These are phyloP conservation scores for Xyliphius kryptos DNA, from an alignment of 2,113 vertebrate species.

Conservation along the genomic window DNA sequence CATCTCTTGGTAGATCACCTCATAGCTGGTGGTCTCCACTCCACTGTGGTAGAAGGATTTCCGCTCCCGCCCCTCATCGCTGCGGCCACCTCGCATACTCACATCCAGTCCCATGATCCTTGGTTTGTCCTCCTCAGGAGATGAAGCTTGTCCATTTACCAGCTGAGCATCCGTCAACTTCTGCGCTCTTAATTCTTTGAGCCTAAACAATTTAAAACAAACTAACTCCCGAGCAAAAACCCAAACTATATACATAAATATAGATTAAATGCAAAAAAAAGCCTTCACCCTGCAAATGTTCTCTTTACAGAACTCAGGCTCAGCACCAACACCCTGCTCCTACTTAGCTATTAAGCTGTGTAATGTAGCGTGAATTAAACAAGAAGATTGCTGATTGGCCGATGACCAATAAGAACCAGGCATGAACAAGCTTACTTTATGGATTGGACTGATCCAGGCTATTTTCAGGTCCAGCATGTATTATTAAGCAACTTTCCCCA, in stretches of 20 bases:
- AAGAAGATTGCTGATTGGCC: too few relatives aligned
- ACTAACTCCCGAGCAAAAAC: too few relatives aligned
- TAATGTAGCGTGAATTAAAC: too few relatives aligned
- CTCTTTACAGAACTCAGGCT: too few relatives aligned
- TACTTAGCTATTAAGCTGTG: too few relatives aligned
- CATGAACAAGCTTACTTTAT: constrained; percentile 6
- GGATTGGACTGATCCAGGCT: constrained; percentile 20
- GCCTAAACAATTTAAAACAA: constrained; percentile 60
- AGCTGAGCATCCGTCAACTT: constrained; percentile 60
- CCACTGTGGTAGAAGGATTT: constrained; percentile 57
- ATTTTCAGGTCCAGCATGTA: too few relatives aligned
- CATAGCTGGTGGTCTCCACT: constrained; percentile 39
- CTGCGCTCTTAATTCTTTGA: constrained; percentile 67
- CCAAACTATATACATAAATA: too few relatives aligned
- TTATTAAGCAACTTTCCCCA: too few relatives aligned
- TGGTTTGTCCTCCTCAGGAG: constrained; percentile 55
- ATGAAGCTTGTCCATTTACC: constrained; percentile 60
- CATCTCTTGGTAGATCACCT: constrained; percentile 32
- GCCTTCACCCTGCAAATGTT: too few relatives aligned
- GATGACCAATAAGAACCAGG: constrained; percentile 8
- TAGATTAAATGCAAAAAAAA: too few relatives aligned
- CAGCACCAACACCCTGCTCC: too few relatives aligned
- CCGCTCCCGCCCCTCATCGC: constrained; percentile 66
- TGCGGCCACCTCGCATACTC: constrained; percentile 75
- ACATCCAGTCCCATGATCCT: constrained; percentile 63